Conservation (phyloP, 2,113 vertebrate genomes). For the zebrafish (Danio rerio) region DNA sequence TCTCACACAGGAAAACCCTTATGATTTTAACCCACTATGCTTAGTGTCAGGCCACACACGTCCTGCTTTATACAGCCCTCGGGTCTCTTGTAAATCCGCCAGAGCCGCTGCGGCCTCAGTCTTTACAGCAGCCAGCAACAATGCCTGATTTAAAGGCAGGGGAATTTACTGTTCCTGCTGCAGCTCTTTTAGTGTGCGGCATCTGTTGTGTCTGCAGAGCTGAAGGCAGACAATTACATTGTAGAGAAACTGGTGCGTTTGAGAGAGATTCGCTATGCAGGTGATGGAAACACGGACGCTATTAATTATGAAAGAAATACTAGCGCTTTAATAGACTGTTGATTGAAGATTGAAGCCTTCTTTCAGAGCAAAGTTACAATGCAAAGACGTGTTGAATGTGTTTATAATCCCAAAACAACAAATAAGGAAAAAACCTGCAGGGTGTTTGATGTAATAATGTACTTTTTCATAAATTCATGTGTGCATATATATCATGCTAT, state of each 20-base stretch:
- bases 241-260: not conserved
- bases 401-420: not conserved
- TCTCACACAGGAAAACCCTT: constrained; percentile 20
- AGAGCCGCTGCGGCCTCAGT: not conserved
- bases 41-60: constrained; percentile 29
- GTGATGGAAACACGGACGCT: not conserved
- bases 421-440: not conserved
- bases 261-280: constrained; percentile 13
- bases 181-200: not conserved
- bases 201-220: not conserved
- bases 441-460: not conserved
- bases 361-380: not conserved
- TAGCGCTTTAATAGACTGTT: not conserved
- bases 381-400: not conserved
- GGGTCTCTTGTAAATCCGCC: constrained; percentile 26
- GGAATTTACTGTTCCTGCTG: constrained; percentile 14
- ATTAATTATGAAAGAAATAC: constrained; percentile 10
- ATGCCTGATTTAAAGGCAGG: constrained; percentile 17
- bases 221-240: constrained; percentile 7
- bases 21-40: constrained; percentile 11
- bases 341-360: not conserved
- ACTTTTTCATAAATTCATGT: no score
- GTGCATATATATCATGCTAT: no score
- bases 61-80: constrained; percentile 28
- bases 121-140: not conserved